Evolutionary conservation across 2,888 invertebrate genomes (phyloP).

Genomic region (Fissipunctia ypsillon): DNA sequence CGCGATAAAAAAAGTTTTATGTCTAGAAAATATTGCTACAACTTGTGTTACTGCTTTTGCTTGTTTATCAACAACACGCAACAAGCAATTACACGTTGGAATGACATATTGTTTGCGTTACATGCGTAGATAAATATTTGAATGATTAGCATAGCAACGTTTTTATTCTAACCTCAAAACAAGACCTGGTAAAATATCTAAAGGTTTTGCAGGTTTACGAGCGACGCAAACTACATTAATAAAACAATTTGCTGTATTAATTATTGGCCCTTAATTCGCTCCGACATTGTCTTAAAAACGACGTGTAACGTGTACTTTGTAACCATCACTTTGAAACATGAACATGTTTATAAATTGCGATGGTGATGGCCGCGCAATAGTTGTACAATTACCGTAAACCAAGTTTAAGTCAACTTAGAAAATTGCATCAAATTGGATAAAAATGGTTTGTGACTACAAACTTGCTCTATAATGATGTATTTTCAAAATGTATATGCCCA

Average conservation of each 20-base stretch:
- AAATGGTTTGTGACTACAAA: constrained; percentile 17
- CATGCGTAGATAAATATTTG: constrained; percentile 8
- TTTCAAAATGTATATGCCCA: not conserved
- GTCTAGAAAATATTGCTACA: constrained; percentile 42
- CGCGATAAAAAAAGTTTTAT: constrained; percentile 51
- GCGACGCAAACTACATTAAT: constrained; percentile 78
- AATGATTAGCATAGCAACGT: constrained; percentile 13
- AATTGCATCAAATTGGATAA: constrained; percentile 22
- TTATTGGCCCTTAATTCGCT: constrained; percentile 85
- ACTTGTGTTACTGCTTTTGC: constrained; percentile 1
- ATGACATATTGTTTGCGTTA: constrained; percentile 16
- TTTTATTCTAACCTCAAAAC: constrained; percentile 48
- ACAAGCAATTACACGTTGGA: constrained; percentile 23
- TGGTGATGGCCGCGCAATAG: constrained; percentile 40
- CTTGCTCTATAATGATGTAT: not conserved
- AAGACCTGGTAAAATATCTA: constrained; percentile 43
- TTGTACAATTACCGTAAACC: constrained; percentile 48
- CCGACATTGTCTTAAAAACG: constrained; percentile 77
- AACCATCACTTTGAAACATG: constrained; percentile 61
- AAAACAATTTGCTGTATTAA: constrained; percentile 86
- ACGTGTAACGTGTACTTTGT: constrained; percentile 75
- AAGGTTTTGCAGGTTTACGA: constrained; percentile 74
- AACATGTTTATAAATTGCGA: constrained; percentile 45
- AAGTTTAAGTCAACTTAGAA: constrained; percentile 26
- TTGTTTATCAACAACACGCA: constrained; percentile 41